These are phyloP conservation scores for Plestiodon gilberti DNA, from an alignment of 2,113 vertebrate genomes.

Conservation along the genomic window DNA sequence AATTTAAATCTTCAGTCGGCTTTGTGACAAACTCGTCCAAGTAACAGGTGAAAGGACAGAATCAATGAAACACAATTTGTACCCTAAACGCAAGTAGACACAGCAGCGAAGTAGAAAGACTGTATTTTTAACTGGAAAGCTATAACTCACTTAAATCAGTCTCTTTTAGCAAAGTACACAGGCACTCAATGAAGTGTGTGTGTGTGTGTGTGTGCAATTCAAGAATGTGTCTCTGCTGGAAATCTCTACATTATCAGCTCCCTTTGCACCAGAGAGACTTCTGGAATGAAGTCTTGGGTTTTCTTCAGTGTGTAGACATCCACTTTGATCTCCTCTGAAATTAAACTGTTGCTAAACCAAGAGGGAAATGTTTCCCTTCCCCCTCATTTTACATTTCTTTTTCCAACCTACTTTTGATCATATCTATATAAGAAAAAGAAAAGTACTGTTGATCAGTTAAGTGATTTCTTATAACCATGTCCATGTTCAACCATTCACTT, in stretches of 20 bases:
- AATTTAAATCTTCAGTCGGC: slow-evolving; percentile 45
- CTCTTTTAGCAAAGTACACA: slow-evolving; percentile 2
- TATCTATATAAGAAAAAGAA: too few species aligned
- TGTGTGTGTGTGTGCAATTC: slow-evolving; percentile 28
- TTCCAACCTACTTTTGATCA: not conserved
- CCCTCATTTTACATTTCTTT: not conserved
- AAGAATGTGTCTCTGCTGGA: slow-evolving; percentile 45
- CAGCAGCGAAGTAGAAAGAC: slow-evolving; percentile 44
- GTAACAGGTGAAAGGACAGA: slow-evolving; percentile 36
- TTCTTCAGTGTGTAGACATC: slow-evolving; percentile 51
- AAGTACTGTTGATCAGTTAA: too few species aligned
- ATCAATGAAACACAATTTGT: slow-evolving; percentile 46
- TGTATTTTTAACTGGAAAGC: slow-evolving; percentile 61
- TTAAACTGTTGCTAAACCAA: slow-evolving; percentile 26
- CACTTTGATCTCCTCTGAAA: slow-evolving; percentile 52
- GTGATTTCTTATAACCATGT: too few species aligned
- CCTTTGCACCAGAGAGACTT: slow-evolving; percentile 41
- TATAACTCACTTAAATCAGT: slow-evolving; percentile 55
- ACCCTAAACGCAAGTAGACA: slow-evolving; percentile 46
- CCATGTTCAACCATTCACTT: too few species aligned
- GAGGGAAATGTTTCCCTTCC: too few species aligned
- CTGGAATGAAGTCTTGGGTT: slow-evolving; percentile 54
- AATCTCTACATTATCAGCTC: slow-evolving; percentile 57
- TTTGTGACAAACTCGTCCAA: slow-evolving; percentile 1
- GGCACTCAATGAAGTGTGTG: slow-evolving; percentile 40